Base-by-base conservation (phyloP, 2,888 invertebrate genomes). In the Elegia similella region DNA sequence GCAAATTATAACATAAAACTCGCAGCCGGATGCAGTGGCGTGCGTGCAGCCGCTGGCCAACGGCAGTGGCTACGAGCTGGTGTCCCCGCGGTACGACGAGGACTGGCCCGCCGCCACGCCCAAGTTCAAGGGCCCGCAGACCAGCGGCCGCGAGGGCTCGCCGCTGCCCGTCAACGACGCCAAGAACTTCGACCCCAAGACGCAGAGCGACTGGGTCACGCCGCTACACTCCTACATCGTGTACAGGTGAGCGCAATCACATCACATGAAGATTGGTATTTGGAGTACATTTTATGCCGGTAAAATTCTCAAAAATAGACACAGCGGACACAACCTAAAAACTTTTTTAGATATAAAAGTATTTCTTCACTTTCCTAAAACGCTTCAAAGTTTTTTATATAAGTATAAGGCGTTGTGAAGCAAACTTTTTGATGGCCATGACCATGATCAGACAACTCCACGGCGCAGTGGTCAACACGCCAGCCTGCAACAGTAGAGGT, bases 171-270 rank as follows among this genome's bases (percentile, higher is more conserved):
- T 98, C 1, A 88, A 89, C 55, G 95, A 95, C 73, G 96, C 96
- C 8, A 86, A 92, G 61, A 97, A 97, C 88, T 97, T 96, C 82
- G 92, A 96, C 74, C 87, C 93, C 42, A 90, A 91, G 48, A 86
- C 93, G 53, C 95, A 97, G 80, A 92, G 91, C 52, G 94, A 94
- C 71, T 96, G 95, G 94, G 96, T 98, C 10, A 95, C 96, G 62
- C 99, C 99, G 6, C 94, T 97, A 56, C 98, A 98, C 87, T 98
- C 98, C 57, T 96, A 96, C 58, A 96, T 99, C 74, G 98, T 99
- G 32, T 99, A 99, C 89, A 50, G 50, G 50, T 50, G 17, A 8
- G 38, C 10, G 1, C n/a, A n/a, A n/a, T n/a, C n/a, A 38, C 12
- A n/a, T 12, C n/a, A 12, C 10, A 8, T 34, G 34, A 10, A 23